These are phyloP conservation scores for Rhinogobio ventralis DNA, from an alignment of 2,797 vertebrate species.

Conservation along the genomic window DNA sequence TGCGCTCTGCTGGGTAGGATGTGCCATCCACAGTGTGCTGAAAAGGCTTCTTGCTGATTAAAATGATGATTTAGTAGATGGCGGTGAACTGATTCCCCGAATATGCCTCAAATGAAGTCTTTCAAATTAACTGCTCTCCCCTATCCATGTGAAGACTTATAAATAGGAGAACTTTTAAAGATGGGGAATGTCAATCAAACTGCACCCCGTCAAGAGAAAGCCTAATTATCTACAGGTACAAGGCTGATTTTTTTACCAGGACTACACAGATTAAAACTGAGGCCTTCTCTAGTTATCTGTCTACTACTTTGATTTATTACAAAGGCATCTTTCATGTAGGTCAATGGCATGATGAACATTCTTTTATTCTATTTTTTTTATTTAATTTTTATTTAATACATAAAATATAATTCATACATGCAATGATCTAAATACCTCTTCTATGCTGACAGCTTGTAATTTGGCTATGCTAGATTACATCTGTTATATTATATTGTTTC, in stretches of 20 bases:
- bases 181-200: slow-evolving; percentile 51
- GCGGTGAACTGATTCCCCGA: slow-evolving; percentile 78
- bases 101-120: slow-evolving; percentile 74
- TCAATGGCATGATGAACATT: background rate
- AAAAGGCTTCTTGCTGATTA: slow-evolving; percentile 80
- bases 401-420: background rate
- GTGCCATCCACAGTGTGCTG: slow-evolving; percentile 65
- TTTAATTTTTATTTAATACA: background rate
- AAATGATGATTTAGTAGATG: slow-evolving; percentile 81
- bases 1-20: slow-evolving; percentile 38
- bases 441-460: background rate
- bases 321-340: background rate
- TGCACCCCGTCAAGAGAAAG: slow-evolving; percentile 27
- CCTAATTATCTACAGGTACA: slow-evolving; percentile 49
- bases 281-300: background rate
- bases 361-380: background rate
- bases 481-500: background rate
- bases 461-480: background rate
- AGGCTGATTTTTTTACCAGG: slow-evolving; percentile 29
- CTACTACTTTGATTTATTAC: slow-evolving; percentile 31
- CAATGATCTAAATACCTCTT: background rate
- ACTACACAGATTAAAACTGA: background rate
- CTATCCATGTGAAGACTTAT: slow-evolving; percentile 32
- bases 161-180: slow-evolving; percentile 55
- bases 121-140: slow-evolving; percentile 68